Conservation (phyloP, 2,888 invertebrate species). For the Cerceris ruficornis region DNA sequence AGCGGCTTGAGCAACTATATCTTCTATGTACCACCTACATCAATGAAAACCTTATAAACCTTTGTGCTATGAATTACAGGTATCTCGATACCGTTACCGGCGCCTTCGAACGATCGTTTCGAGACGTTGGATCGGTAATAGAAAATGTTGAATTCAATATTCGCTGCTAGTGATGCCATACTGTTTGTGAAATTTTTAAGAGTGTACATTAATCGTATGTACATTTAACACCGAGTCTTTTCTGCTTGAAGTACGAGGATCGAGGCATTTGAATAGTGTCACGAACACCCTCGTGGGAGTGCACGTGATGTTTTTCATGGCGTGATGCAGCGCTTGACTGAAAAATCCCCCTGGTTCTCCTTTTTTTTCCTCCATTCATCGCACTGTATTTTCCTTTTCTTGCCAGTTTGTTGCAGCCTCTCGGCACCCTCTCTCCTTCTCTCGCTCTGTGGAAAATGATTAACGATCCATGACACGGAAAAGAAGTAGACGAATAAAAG, state of each 20-base stretch:
- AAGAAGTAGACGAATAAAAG: conserved; percentile 64
- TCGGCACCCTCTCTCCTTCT: conserved; percentile 5
- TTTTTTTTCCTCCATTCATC: conserved; percentile 64
- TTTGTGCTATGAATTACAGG: too few species aligned
- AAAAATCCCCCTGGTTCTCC: conserved; percentile 70
- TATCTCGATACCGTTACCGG: too few species aligned
- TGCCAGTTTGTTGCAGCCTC: conserved; percentile 18
- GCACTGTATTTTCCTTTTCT: conserved; percentile 33
- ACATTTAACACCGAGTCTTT: conserved; percentile 51
- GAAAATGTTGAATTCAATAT: too few species aligned
- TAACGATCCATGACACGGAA: conserved; percentile 71
- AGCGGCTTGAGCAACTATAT: conserved; percentile 6
- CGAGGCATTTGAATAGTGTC: conserved; percentile 60
- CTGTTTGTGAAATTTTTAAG: too few species aligned
- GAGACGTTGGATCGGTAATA: too few species aligned
- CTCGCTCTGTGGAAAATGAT: conserved; percentile 67
- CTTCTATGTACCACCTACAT: not conserved
- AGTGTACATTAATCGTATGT: conserved; percentile 23
- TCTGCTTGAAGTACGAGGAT: conserved; percentile 24
- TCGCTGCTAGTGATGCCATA: too few species aligned
- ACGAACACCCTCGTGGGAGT: conserved; percentile 57
- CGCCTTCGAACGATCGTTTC: too few species aligned
- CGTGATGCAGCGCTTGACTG: conserved; percentile 70
- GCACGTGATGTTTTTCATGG: conserved; percentile 56
- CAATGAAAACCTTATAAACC: too few species aligned